Evolutionary conservation across 2,113 vertebrate species (phyloP), one percentile per base, ranked within the genome.

Genomic region (Odontophorus gujanensis): DNA sequence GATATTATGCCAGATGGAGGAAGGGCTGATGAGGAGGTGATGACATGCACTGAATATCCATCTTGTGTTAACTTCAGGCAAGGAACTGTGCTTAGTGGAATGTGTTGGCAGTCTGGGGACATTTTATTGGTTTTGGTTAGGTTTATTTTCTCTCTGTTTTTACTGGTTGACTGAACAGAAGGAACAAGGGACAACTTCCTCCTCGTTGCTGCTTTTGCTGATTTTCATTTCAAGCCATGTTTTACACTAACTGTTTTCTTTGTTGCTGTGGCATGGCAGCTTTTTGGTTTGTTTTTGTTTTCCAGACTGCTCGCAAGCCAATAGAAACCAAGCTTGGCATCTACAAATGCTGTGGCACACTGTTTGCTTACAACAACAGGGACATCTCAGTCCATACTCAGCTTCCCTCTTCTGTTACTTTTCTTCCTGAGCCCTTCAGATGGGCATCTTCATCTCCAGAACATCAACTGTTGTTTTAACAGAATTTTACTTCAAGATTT

Each of bases 21-120:
- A 93, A 93, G 40, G 58, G 72, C 90, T 96, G 95, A 94, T 96
- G 63, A 90, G 90, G 84, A 94, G 59, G 95, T 90, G 91, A 82
- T 95, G 88, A 93, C 72, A 89, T 22, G 2, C 57, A 51, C 66
- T 51, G 92, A 95, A 96, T 87, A 94, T 96, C 94, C 77, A 93
- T 92, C 87, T 92, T 81, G 36, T 66, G 71, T 7, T 96, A 92
- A 96, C 93, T 94, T 74, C 75, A 63, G 91, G 89, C 85, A 66
- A 94, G 68, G 76, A 92, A 89, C 95, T 82, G 66, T 58, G 59
- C 73, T 92, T 90, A 93, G 92, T 86, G 82, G 87, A 96, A 93
- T 62, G 87, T 95, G 89, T 91, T 97, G 93, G 91, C 92, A 78
- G 80, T 76, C 72, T 79, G 69, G 66, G 66, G 36, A 34, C 91